Evolutionary conservation across 1,140 invertebrate genomes (phyloP).

Genomic region (Popillia japonica): DNA sequence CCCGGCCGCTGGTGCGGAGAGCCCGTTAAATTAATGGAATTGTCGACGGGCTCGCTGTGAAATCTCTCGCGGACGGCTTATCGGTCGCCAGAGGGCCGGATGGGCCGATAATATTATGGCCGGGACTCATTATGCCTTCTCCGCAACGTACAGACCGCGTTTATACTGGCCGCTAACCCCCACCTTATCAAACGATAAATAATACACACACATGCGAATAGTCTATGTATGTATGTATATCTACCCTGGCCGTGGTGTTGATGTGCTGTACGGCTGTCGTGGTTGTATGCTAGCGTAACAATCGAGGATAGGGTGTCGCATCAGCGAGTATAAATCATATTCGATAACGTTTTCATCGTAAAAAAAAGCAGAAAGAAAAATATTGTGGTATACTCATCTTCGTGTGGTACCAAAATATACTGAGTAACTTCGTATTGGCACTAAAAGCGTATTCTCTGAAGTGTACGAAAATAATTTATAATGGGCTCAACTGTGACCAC

Average conservation of each 20-base stretch:
- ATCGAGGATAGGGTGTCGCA: constrained; percentile 9
- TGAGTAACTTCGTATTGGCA: no score
- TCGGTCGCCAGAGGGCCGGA: constrained; percentile 51
- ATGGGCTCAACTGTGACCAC: no score
- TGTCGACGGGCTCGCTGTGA: constrained; percentile 52
- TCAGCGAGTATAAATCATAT: constrained; percentile 1
- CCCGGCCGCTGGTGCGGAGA: constrained; percentile 40
- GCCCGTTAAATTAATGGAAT: constrained; percentile 55
- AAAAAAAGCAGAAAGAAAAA: not conserved
- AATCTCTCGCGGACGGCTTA: constrained; percentile 53
- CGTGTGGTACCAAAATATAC: no score
- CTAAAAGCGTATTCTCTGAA: no score
- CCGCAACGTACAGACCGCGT: not conserved
- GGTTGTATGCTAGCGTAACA: not conserved
- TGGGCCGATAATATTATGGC: constrained; percentile 50
- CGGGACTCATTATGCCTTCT: constrained; percentile 48
- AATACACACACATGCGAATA: not conserved
- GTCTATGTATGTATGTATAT: not conserved
- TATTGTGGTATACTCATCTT: no score
- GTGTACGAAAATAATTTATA: not conserved
- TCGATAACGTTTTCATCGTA: constrained; percentile 26
- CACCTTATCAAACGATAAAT: constrained; percentile 31
- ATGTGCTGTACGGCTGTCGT: not conserved
- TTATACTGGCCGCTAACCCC: not conserved
- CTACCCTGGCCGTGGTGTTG: no score